Percentiles rank a stretch among this genome's conserved stretches.
Evolutionary conservation across 2,797 vertebrate genomes (phyloP).

Genomic region (Hirundo rustica): DNA sequence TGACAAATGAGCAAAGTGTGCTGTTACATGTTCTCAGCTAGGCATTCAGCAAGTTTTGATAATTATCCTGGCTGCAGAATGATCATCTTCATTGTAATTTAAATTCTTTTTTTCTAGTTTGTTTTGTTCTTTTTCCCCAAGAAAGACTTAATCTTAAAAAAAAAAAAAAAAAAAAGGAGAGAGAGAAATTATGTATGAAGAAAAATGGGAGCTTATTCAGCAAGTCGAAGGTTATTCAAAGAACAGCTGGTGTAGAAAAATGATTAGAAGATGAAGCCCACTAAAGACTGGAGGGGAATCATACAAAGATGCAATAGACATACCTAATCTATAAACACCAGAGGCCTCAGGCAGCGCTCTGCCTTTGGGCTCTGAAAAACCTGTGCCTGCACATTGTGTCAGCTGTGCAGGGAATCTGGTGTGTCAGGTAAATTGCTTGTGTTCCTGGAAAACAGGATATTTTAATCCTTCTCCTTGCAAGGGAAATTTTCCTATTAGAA

Average conservation of each 20-base stretch:
- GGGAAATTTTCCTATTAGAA: not conserved
- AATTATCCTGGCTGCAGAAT: constrained; percentile 29
- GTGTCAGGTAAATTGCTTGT: not conserved
- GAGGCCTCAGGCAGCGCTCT: not conserved
- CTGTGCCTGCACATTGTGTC: not conserved
- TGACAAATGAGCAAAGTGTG: constrained; percentile 19
- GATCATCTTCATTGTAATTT: constrained; percentile 22
- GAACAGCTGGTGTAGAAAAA: constrained; percentile 60
- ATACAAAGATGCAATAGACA: constrained; percentile 38
- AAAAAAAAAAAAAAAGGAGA: not conserved
- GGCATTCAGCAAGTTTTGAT: constrained; percentile 16
- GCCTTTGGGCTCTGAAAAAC: not conserved
- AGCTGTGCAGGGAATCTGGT: not conserved
- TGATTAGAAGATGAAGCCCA: constrained; percentile 55
- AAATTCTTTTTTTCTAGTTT: constrained; percentile 14
- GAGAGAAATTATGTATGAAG: constrained; percentile 6
- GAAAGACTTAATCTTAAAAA: not conserved
- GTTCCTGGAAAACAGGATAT: not conserved
- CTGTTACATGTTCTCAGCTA: not conserved
- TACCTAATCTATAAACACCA: not conserved
- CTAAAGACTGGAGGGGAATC: constrained; percentile 68
- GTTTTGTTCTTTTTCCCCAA: constrained; percentile 23
- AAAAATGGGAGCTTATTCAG: constrained; percentile 41
- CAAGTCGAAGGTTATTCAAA: constrained; percentile 51
- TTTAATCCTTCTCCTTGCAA: not conserved